Percentiles rank a stretch among this genome's conserved stretches.
Conservation (phyloP, 2,113 vertebrate species). For the Anoura caudifer region DNA sequence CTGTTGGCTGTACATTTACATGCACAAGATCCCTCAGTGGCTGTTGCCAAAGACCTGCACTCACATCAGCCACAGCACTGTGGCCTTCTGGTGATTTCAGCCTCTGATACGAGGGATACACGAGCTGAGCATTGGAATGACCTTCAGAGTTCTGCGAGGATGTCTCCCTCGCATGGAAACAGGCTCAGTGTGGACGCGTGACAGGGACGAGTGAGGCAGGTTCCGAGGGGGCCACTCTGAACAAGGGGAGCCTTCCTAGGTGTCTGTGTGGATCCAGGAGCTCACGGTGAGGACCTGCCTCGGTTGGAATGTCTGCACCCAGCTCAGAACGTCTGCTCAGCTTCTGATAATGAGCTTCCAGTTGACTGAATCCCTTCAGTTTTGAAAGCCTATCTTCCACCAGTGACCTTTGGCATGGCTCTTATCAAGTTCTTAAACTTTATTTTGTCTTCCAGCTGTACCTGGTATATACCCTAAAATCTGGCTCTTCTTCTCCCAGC, state of each 20-base stretch:
- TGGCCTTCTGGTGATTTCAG: not conserved
- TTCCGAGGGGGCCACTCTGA: too few species aligned
- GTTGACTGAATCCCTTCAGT: not conserved
- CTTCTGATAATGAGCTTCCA: not conserved
- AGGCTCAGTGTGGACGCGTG: not conserved
- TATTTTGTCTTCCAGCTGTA: not conserved
- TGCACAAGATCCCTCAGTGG: too few species aligned
- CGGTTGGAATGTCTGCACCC: too few species aligned
- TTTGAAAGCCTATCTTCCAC: not conserved
- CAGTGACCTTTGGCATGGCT: not conserved
- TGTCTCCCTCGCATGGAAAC: not conserved
- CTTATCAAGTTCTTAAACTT: not conserved
- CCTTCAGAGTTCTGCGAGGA: not conserved
- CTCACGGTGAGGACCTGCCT: fast-evolving
- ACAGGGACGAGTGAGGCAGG: too few species aligned
- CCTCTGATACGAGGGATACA: not conserved
- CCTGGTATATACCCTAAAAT: not conserved
- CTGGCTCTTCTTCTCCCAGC: not conserved
- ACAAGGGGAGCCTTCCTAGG: not conserved
- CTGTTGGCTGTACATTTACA: not conserved
- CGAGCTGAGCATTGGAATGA: not conserved
- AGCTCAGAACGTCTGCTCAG: not conserved
- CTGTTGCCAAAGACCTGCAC: not conserved
- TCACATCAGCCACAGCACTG: not conserved
- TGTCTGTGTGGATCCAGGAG: too few species aligned